Conservation (phyloP, 2,888 invertebrate species). For the Rosalia funebris region DNA sequence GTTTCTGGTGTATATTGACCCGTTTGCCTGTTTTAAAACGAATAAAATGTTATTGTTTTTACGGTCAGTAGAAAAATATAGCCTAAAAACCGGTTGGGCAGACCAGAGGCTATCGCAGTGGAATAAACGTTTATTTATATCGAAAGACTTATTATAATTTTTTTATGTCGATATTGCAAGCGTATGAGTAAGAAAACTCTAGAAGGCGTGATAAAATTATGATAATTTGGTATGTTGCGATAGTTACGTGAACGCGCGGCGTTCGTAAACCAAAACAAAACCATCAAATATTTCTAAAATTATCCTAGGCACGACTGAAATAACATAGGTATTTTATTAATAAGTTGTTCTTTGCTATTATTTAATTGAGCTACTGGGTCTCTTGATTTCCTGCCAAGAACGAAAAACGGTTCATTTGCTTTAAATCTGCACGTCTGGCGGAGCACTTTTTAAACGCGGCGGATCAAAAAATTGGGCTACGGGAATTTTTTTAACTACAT, state of each 20-base stretch:
- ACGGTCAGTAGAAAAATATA: constrained; percentile 9
- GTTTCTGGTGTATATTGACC: constrained; percentile 27
- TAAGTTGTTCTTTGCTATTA: neutral
- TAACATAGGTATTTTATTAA: neutral
- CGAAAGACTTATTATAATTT: neutral
- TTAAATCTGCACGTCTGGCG: too few relatives aligned
- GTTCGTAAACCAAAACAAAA: neutral
- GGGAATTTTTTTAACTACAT: too few relatives aligned
- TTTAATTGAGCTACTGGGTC: too few relatives aligned
- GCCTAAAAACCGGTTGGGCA: constrained; percentile 5
- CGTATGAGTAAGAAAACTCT: neutral
- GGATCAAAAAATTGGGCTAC: too few relatives aligned
- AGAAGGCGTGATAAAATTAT: neutral
- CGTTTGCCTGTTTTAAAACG: constrained; percentile 18
- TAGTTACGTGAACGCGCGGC: neutral
- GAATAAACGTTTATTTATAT: neutral
- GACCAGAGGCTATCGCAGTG: neutral
- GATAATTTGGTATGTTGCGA: neutral
- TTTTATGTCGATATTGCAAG: neutral
- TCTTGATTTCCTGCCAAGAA: too few relatives aligned
- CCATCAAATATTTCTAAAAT: neutral
- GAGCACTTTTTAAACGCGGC: too few relatives aligned
- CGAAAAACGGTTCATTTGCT: too few relatives aligned
- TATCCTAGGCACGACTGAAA: neutral
- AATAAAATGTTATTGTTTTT: constrained; percentile 19